Percentiles rank a stretch among this genome's conserved stretches.
These are phyloP conservation scores for Pocillopora verrucosa DNA, from an alignment of 64 coral and sea anemone genomes.

Conservation along the genomic window DNA sequence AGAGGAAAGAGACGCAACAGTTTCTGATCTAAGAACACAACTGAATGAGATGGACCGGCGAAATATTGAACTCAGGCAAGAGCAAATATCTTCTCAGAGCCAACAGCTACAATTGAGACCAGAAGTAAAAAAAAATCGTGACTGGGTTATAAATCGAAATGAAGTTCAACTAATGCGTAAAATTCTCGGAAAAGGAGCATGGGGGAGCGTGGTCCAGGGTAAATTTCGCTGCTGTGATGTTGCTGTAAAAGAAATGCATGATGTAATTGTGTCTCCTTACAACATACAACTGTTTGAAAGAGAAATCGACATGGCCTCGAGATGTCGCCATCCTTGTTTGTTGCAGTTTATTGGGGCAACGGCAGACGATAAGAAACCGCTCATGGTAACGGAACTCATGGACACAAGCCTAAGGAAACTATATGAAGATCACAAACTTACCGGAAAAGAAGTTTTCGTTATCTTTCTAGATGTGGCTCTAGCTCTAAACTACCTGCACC, in stretches of 20 bases:
- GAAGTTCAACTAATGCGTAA: background rate
- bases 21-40: too few relatives aligned
- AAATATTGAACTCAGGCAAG: too few relatives aligned
- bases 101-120: too few relatives aligned
- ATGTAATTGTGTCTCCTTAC: background rate
- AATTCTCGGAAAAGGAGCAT: slow-evolving; percentile 38
- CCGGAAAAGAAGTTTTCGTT: background rate
- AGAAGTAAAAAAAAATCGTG: too few relatives aligned
- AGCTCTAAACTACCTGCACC: too few relatives aligned
- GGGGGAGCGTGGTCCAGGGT: slow-evolving; percentile 34
- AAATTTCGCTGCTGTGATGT: slow-evolving; percentile 50
- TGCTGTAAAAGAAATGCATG: slow-evolving; percentile 53
- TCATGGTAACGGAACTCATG: slow-evolving; percentile 66
- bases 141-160: slow-evolving; percentile 2
- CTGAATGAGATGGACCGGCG: too few relatives aligned
- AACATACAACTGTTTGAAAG: slow-evolving; percentile 31
- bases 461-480: too few relatives aligned
- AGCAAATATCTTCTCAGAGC: too few relatives aligned
- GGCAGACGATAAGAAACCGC: slow-evolving; percentile 12
- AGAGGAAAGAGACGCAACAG: too few relatives aligned
- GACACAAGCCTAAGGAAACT: slow-evolving; percentile 39
- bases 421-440: background rate
- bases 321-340: slow-evolving; percentile 65
- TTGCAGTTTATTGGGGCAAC: slow-evolving; percentile 81
- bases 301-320: slow-evolving; percentile 65